Conservation (phyloP, 1,140 invertebrate genomes). For the Belonocnema kinseyi region DNA sequence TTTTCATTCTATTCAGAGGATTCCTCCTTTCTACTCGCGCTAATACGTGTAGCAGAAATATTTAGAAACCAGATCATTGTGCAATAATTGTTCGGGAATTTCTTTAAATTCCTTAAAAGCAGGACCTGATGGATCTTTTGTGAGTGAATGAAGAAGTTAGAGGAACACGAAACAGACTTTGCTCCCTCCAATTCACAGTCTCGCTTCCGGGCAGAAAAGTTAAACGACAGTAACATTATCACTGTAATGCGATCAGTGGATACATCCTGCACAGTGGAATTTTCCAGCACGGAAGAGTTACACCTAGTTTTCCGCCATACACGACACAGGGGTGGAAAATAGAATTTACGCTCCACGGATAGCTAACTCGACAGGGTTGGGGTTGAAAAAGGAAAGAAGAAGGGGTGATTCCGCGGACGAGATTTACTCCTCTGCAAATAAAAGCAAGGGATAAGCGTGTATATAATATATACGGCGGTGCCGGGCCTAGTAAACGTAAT, state of each 20-base stretch:
- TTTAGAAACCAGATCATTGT: no score
- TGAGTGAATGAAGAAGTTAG: slow-evolving; percentile 2
- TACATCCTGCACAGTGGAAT: slow-evolving; percentile 5
- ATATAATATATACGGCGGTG: slow-evolving; percentile 9
- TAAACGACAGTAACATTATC: slow-evolving; percentile 7
- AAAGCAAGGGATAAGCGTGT: slow-evolving; percentile 35
- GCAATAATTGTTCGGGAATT: no score
- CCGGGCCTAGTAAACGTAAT: slow-evolving; percentile 44
- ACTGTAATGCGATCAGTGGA: slow-evolving; percentile 8
- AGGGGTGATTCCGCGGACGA: slow-evolving; percentile 31
- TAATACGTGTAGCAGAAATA: no score
- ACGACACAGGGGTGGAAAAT: slow-evolving; percentile 1
- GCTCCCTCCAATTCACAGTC: neutral
- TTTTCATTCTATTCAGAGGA: no score
- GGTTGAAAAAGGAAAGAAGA: neutral
- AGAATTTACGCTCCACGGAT: slow-evolving; percentile 11
- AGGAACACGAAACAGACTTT: slow-evolving; percentile 4
- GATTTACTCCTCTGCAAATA: slow-evolving; percentile 48
- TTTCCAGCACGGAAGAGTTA: slow-evolving; percentile 1
- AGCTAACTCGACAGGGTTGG: neutral
- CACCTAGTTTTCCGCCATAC: slow-evolving; percentile 1
- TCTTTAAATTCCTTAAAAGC: no score
- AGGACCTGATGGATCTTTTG: neutral
- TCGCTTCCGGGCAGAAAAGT: slow-evolving; percentile 12
- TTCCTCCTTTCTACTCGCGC: no score